These are phyloP conservation scores for Noctua janthe DNA, from an alignment of 2,888 invertebrate species.

Conservation along the genomic window DNA sequence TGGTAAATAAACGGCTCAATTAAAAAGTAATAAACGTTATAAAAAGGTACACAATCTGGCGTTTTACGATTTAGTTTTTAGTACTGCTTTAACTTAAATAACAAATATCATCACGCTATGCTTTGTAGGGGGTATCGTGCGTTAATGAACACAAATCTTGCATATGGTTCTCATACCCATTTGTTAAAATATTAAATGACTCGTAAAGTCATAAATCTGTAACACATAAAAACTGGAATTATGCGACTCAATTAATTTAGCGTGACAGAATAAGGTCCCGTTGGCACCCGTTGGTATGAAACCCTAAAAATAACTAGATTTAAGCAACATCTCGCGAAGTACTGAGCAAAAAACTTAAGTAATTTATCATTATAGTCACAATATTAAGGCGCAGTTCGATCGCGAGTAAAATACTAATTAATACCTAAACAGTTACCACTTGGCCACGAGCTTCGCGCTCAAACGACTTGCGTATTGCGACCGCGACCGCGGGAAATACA, in stretches of 20 bases:
- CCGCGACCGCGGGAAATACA: no score
- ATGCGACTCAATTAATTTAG: neutral
- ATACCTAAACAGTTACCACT: constrained; percentile 69
- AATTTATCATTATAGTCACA: constrained; percentile 34
- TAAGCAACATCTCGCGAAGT: neutral
- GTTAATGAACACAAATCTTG: no score
- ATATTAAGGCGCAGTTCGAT: constrained; percentile 44
- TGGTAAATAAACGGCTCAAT: constrained; percentile 13
- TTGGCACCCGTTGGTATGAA: neutral
- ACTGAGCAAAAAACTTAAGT: neutral
- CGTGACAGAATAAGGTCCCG: neutral
- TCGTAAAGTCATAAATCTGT: constrained; percentile 1
- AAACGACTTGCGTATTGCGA: neutral
- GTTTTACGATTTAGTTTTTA: constrained; percentile 19
- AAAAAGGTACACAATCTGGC: constrained; percentile 4
- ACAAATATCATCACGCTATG: constrained; percentile 34
- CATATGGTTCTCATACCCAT: neutral
- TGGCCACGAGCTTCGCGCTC: neutral
- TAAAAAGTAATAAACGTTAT: constrained; percentile 23
- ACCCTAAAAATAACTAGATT: neutral
- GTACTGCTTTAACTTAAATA: constrained; percentile 14
- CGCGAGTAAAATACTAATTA: constrained; percentile 70
- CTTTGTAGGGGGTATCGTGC: neutral
- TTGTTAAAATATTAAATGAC: neutral
- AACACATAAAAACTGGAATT: neutral